Conservation (phyloP, 2,113 vertebrate species). For the Ariopsis seemanni region DNA sequence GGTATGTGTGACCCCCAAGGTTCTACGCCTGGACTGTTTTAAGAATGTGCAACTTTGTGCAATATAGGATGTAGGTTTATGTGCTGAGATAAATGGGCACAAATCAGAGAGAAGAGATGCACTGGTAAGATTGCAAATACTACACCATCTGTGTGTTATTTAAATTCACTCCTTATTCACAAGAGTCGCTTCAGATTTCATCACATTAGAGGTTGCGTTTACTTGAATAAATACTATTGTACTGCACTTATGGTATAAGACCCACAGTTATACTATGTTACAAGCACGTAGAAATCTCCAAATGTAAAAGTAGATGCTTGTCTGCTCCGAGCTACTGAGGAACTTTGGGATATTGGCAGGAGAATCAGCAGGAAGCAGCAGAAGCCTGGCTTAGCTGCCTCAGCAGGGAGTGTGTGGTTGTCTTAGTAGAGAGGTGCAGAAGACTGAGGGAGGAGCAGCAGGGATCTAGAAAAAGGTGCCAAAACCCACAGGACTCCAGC, state of each 20-base stretch:
- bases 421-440: slow-evolving; percentile 41
- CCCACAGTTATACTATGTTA: slow-evolving; percentile 58
- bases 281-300: slow-evolving; percentile 43
- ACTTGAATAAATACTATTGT: slow-evolving; percentile 4
- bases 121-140: background rate
- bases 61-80: slow-evolving; percentile 5
- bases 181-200: background rate
- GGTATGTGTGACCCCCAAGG: slow-evolving; percentile 27
- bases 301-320: slow-evolving; percentile 43
- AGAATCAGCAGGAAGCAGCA: slow-evolving; percentile 70
- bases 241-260: slow-evolving; percentile 51
- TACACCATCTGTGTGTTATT: slow-evolving; percentile 9
- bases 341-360: slow-evolving; percentile 64
- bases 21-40: slow-evolving; percentile 32
- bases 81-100: background rate
- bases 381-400: slow-evolving; percentile 67
- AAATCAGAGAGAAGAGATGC: background rate
- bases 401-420: slow-evolving; percentile 39
- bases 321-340: slow-evolving; percentile 61
- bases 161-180: slow-evolving; percentile 13
- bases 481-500: slow-evolving; percentile 66
- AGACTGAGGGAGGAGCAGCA: slow-evolving; percentile 27
- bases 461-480: slow-evolving; percentile 64
- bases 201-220: slow-evolving; percentile 33
- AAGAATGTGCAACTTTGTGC: slow-evolving; percentile 34